Evolutionary conservation across 2,888 invertebrate genomes (phyloP).

Genomic region (Lomographa bimaculata): DNA sequence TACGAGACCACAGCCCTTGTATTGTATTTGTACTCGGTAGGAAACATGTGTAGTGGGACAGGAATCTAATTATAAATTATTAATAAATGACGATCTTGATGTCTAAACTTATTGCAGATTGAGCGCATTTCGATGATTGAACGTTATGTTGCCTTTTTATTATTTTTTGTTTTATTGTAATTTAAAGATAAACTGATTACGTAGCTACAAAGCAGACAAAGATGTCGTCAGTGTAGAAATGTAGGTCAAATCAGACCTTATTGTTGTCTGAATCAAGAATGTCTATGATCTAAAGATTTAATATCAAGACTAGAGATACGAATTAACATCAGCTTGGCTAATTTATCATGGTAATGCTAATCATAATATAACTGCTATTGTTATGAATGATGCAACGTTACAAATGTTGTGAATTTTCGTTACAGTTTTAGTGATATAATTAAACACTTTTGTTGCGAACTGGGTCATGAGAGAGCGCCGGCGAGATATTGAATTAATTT

Average conservation of each 20-base stretch:
- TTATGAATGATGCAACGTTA: conserved; percentile 36
- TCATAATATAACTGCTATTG: conserved; percentile 22
- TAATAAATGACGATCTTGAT: too few relatives aligned
- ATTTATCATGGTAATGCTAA: conserved; percentile 16
- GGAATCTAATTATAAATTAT: too few relatives aligned
- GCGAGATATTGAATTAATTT: conserved; percentile 32
- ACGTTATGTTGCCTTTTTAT: too few relatives aligned
- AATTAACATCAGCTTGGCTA: conserved; percentile 9
- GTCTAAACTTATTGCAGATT: too few relatives aligned
- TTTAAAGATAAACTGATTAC: too few relatives aligned
- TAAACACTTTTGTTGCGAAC: conserved; percentile 32
- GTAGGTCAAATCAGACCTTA: too few relatives aligned
- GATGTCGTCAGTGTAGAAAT: conserved; percentile 1
- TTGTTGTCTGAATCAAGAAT: conserved; percentile 1
- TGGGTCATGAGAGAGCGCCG: conserved; percentile 37
- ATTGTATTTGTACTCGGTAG: too few relatives aligned
- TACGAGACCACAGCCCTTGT: conserved; percentile 4
- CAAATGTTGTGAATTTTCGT: conserved; percentile 33
- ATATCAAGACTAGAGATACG: conserved; percentile 2
- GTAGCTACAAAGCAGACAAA: background rate
- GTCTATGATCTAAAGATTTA: conserved; percentile 4
- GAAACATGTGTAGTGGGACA: too few relatives aligned
- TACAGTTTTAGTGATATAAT: conserved; percentile 37
- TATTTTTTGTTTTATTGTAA: too few relatives aligned
- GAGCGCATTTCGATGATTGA: too few relatives aligned